phyloP scores from a whole-genome alignment of 2,113 vertebrate species.

The Tachycineta bicolor region DNA sequence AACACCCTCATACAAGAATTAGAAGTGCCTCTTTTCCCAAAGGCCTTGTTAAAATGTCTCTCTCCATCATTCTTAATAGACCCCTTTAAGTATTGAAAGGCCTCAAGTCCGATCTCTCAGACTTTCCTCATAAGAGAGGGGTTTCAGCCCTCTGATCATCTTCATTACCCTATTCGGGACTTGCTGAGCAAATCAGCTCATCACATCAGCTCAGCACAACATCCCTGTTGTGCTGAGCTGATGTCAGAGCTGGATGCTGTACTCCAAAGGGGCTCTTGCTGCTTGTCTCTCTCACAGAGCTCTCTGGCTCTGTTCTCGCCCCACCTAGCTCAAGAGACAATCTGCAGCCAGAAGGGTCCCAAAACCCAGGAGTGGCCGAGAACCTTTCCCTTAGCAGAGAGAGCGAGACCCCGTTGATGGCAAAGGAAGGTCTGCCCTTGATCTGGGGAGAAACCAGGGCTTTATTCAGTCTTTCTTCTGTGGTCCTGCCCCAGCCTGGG shows the following conservation, averaged over 20 bases:
- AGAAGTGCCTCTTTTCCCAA: not conserved
- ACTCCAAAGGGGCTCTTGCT: not conserved
- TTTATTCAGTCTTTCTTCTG: too few species aligned
- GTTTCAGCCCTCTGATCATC: not conserved
- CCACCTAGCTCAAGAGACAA: too few species aligned
- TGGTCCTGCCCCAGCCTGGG: too few species aligned
- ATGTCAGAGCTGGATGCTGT: not conserved
- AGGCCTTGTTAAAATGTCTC: not conserved
- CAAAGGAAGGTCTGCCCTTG: too few species aligned
- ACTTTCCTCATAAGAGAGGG: not conserved
- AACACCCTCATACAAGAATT: not conserved
- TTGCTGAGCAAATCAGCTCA: not conserved
- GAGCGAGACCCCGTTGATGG: too few species aligned
- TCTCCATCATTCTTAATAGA: not conserved
- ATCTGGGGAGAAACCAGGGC: too few species aligned
- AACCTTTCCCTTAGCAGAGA: too few species aligned
- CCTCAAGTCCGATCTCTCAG: not conserved
- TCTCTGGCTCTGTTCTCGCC: too few species aligned
- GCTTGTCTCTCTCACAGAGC: too few species aligned
- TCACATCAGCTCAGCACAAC: too few species aligned
- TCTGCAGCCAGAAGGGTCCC: too few species aligned
- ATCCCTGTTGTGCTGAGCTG: not conserved
- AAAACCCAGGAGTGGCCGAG: too few species aligned
- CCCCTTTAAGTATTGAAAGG: not conserved
- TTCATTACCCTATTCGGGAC: not conserved